phyloP scores from a whole-genome alignment of 2,888 invertebrate genomes.

The Trissolcus brochymenae region DNA sequence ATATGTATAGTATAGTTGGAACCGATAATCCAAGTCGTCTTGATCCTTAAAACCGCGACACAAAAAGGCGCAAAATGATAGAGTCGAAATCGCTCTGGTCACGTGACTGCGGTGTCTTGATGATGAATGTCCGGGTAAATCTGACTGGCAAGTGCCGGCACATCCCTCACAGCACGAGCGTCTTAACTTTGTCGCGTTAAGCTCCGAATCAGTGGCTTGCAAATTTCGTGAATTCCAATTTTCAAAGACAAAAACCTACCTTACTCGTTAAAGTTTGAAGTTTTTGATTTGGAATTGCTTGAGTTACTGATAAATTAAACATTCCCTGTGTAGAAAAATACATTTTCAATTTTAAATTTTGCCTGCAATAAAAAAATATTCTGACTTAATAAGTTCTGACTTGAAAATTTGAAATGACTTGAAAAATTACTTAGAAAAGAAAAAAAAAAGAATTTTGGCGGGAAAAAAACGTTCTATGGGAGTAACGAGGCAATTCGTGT shows the following conservation, averaged over 20 bases:
- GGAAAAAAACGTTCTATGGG: constrained; percentile 37
- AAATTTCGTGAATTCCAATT: constrained; percentile 42
- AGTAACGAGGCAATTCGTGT: constrained; percentile 53
- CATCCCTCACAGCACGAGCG: constrained; percentile 60
- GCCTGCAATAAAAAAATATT: too few species aligned
- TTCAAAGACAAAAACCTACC: neutral
- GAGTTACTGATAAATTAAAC: too few species aligned
- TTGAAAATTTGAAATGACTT: constrained; percentile 2
- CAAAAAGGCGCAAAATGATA: constrained; percentile 51
- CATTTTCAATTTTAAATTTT: too few species aligned
- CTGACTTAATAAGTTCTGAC: too few species aligned
- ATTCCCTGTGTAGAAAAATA: too few species aligned
- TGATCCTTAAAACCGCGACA: constrained; percentile 20
- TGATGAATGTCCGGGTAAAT: constrained; percentile 63
- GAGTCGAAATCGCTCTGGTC: constrained; percentile 44
- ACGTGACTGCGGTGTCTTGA: constrained; percentile 53
- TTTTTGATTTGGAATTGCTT: too few species aligned
- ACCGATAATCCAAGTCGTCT: constrained; percentile 38
- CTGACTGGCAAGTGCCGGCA: constrained; percentile 62
- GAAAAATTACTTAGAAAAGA: neutral
- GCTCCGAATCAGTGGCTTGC: constrained; percentile 44
- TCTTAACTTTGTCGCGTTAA: constrained; percentile 44
- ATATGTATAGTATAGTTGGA: constrained; percentile 17
- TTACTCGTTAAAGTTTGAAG: too few species aligned
- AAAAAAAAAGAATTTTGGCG: too few species aligned